Conservation (phyloP, 2,888 invertebrate species). For the Hofmannophila pseudospretella region DNA sequence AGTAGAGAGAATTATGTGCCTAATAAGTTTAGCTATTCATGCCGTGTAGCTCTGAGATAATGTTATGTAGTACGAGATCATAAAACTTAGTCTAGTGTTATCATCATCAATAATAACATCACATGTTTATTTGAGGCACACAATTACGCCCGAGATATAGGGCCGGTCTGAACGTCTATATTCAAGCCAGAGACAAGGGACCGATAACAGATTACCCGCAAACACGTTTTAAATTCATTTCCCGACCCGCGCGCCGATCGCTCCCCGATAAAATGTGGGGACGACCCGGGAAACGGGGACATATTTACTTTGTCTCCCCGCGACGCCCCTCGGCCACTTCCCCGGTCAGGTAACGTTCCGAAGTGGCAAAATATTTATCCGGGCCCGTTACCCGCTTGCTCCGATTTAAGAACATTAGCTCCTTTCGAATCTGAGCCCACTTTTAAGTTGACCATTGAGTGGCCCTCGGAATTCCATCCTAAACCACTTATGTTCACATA, state of each 20-base stretch:
- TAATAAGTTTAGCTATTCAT: neutral
- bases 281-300: conserved; percentile 69
- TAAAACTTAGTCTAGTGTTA: neutral
- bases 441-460: conserved; percentile 14
- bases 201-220: conserved; percentile 79
- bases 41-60: neutral
- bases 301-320: conserved; percentile 76
- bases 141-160: conserved; percentile 56
- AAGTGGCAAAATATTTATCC: conserved; percentile 75
- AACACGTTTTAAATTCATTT: conserved; percentile 79
- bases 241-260: conserved; percentile 76
- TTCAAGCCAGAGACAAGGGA: conserved; percentile 74
- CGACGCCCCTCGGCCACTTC: conserved; percentile 63
- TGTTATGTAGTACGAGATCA: no score
- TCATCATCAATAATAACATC: neutral
- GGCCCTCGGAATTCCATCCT: neutral
- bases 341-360: conserved; percentile 71
- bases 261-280: conserved; percentile 76
- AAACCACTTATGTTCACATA: conserved; percentile 3
- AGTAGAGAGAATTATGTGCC: conserved; percentile 1
- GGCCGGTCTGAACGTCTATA: conserved; percentile 64
- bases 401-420: conserved; percentile 68
- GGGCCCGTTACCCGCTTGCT: conserved; percentile 63
- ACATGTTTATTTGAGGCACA: neutral
- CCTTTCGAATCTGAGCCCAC: conserved; percentile 45